These are phyloP conservation scores for Nymphicus hollandicus DNA, from an alignment of 2,113 vertebrate species.

Conservation along the genomic window DNA sequence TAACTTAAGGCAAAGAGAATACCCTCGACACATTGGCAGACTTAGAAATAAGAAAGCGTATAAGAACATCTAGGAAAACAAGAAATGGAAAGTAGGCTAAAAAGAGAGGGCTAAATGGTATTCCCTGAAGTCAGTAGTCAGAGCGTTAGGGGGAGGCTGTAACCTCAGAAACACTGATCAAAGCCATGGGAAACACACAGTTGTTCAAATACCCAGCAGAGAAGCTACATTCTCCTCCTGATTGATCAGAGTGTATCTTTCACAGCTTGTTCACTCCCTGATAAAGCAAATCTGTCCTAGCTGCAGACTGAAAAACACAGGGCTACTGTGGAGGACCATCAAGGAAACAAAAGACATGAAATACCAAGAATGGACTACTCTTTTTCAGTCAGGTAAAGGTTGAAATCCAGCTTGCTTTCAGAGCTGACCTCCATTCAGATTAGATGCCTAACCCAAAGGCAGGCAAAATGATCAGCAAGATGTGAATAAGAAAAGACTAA, in stretches of 20 bases:
- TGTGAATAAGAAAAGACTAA: neutral
- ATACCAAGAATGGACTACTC: neutral
- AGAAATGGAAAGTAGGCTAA: neutral
- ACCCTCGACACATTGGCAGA: neutral
- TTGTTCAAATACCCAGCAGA: neutral
- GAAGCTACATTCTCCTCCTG: neutral
- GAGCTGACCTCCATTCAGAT: neutral
- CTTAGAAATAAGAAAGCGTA: neutral
- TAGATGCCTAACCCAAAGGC: neutral
- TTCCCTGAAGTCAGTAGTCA: neutral
- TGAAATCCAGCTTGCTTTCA: neutral
- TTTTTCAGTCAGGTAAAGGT: neutral
- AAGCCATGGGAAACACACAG: neutral
- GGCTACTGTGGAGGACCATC: neutral
- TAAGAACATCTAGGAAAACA: neutral
- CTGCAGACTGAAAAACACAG: neutral
- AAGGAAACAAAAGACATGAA: neutral
- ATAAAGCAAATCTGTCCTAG: neutral
- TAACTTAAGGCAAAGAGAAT: neutral
- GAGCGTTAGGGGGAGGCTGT: neutral
- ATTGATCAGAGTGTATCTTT: neutral
- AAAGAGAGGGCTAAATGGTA: neutral
- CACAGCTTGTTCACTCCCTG: neutral
- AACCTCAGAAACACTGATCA: neutral
- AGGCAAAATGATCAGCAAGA: neutral